phyloP scores from a whole-genome alignment of 2,888 invertebrate genomes.

The Ommatoiulus sabulosus region DNA sequence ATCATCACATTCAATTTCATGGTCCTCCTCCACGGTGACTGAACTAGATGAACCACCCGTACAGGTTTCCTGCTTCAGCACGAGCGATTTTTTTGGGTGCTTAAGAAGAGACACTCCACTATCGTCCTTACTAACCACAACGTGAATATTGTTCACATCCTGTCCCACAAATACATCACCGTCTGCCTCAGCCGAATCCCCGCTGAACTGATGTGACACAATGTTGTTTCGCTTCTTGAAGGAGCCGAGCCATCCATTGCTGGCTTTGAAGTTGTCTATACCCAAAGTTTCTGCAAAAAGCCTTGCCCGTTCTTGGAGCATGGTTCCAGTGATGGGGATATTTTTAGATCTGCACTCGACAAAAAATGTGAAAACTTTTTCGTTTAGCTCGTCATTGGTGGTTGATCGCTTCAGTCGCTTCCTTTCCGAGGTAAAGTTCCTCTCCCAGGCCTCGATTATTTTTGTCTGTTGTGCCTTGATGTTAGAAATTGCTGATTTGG shows the following conservation, averaged over 20 bases:
- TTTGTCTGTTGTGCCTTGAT: neutral
- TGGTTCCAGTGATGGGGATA: conserved; percentile 57
- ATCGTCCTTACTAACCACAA: neutral
- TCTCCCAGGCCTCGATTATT: conserved; percentile 45
- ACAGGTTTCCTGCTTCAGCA: conserved; percentile 20
- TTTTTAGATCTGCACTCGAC: conserved; percentile 53
- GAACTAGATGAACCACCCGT: neutral
- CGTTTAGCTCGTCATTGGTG: conserved; percentile 27
- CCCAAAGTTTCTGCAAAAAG: conserved; percentile 53
- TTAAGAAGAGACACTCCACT: neutral
- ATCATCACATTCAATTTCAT: neutral
- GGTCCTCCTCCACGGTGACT: neutral
- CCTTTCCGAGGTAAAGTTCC: neutral
- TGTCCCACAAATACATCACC: conserved; percentile 37
- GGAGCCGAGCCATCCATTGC: conserved; percentile 62
- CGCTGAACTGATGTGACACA: conserved; percentile 35
- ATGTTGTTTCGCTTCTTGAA: conserved; percentile 61
- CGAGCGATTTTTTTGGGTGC: conserved; percentile 45
- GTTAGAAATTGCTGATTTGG: neutral
- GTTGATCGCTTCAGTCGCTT: conserved; percentile 9
- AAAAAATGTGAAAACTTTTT: neutral
- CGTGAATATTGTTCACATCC: neutral
- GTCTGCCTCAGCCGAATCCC: conserved; percentile 48
- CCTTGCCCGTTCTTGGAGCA: conserved; percentile 57
- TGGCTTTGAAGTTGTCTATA: conserved; percentile 61